Evolutionary conservation across 1,140 invertebrate genomes (phyloP), one percentile per base, ranked within the genome.

Genomic region (Sweltsa coloradensis): DNA sequence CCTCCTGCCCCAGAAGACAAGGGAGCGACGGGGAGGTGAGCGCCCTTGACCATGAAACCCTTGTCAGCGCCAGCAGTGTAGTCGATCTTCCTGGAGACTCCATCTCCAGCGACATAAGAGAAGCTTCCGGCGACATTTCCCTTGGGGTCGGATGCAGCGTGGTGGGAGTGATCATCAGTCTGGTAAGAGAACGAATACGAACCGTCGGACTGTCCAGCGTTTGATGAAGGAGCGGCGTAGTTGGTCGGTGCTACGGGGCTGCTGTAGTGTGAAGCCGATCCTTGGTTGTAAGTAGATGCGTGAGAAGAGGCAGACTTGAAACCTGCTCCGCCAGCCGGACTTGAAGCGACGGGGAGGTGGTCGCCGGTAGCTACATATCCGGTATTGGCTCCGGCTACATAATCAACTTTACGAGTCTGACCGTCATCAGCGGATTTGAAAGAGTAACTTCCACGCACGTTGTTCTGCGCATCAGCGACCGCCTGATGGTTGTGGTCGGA

Each of bases 181-280:
- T 53, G 39, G 26, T 54, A 59, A 6, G 48, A 42, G 40, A 59
- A 57, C 22, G 52, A 50, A 34, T 59, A 59, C 9, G 57, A 59
- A 2, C 53, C 51, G 43, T 57, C 56, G 3, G 3, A 16, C n/a
- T 27, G 11, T 3, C 7, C 11, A 18, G 23, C 16, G 4, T 5
- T 13, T 44, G 24, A 16, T 4, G 26, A 7, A 18, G 14, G 18
- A 5, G 39, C 14, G 39, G 39, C 6, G n/a, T n/a, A 14, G 6
- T 5, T 18, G 6, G 24, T 22, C 11, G 3, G 6, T 14, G 3
- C 7, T 19, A n/a, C 42, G 42, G 5, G 1, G 6, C 42, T 2
- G 7, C 16, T 6, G 24, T 2, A 3, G 42, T 14, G 7, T n/a
- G n/a, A n/a, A n/a, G n/a, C n/a, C n/a, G n/a, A n/a, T n/a, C n/a